These are phyloP conservation scores for Crenichthys baileyi DNA, from an alignment of 2,797 vertebrate species.

Conservation along the genomic window DNA sequence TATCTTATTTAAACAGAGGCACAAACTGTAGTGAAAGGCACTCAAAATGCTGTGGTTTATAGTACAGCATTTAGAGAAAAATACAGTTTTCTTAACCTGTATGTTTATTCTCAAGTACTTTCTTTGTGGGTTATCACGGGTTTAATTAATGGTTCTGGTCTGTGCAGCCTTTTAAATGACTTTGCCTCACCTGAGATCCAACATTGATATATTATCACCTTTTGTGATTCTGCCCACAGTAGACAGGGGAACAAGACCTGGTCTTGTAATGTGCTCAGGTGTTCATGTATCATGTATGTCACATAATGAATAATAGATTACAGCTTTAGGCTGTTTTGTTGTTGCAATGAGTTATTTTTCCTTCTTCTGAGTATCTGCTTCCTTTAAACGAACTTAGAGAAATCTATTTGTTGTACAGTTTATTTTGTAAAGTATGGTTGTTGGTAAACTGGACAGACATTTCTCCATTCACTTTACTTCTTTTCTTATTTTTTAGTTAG, in stretches of 20 bases:
- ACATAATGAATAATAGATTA: slow-evolving; percentile 51
- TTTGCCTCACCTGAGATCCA: slow-evolving; percentile 22
- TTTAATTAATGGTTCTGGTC: slow-evolving; percentile 13
- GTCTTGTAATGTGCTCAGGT: slow-evolving; percentile 24
- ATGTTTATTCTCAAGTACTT: neutral
- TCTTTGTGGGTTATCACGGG: neutral
- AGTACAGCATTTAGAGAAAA: slow-evolving; percentile 6
- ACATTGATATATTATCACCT: slow-evolving; percentile 10
- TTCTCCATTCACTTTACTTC: neutral
- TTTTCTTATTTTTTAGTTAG: neutral
- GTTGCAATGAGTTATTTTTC: neutral
- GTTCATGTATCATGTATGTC: slow-evolving; percentile 29
- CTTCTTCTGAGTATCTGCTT: slow-evolving; percentile 3
- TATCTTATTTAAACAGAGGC: neutral
- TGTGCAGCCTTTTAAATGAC: slow-evolving; percentile 7
- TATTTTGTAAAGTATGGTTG: neutral
- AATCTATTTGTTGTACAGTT: neutral
- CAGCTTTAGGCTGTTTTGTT: slow-evolving; percentile 22
- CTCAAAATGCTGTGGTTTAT: neutral
- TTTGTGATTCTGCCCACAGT: slow-evolving; percentile 25
- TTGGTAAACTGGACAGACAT: neutral
- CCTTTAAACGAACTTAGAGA: neutral
- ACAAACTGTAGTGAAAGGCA: neutral
- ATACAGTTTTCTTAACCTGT: neutral
- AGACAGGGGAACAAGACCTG: slow-evolving; percentile 1